Base-by-base conservation (phyloP, 2,888 invertebrate genomes). In the Coenonympha arcania region DNA sequence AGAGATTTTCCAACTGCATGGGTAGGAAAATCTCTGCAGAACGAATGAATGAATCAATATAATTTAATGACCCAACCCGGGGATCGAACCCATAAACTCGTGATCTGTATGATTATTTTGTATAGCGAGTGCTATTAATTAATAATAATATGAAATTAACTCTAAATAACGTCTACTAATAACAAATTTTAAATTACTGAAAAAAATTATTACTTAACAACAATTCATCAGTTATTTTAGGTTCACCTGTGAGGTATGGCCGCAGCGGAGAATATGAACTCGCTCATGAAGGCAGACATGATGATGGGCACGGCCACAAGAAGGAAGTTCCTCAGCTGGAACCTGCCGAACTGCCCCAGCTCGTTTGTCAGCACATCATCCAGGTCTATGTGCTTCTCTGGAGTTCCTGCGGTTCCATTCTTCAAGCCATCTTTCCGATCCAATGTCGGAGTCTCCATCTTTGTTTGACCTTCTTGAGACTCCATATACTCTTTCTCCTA, bases 181-280 rank as follows among this genome's bases (percentile, higher is more conserved):
- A n/a, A 1, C 3, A n/a, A 1, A 11, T 28, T 28, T 28, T 4
- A 24, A 19, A 30, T 31, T 15, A 5, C 11, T 22, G 6, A 15
- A 13, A n/a, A n/a, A n/a, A n/a, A n/a, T n/a, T 24, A 15, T 2
- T 3, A 9, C n/a, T 28, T 8, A 18, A 20, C 8, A 41, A 30
- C 9, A n/a, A n/a, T n/a, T n/a, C n/a, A n/a, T n/a, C n/a, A n/a
- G n/a, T n/a, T n/a, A n/a, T n/a, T n/a, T n/a, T n/a, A n/a, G n/a
- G n/a, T 4, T 22, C 48, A 93, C 93, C 93, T 91, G 83, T 92
- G 91, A 33, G 88, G 87, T 13, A 92, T 78, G 56, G 89, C 88
- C 43, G 89, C 89, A 0, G 92, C 90, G 0, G 92, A 90, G 70
- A 93, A 93, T 49, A 92, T 88, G 63, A 89, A 92, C 9, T 89